Percentiles rank a stretch among this genome's conserved stretches.
phyloP scores from a whole-genome alignment of 2,888 invertebrate species.

The Oligia strigilis region DNA sequence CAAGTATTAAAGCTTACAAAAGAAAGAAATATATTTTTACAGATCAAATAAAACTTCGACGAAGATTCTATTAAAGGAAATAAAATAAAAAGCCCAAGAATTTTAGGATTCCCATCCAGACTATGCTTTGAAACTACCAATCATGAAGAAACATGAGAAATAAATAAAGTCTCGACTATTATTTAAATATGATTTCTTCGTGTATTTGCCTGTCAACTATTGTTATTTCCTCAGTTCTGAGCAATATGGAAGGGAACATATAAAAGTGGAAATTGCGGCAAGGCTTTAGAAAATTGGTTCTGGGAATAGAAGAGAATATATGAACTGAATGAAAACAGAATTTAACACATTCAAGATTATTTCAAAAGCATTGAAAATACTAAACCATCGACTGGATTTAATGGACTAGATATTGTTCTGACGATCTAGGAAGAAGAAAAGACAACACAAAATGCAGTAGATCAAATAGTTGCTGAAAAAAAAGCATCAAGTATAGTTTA shows the following conservation, averaged over 20 bases:
- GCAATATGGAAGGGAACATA: constrained; percentile 13
- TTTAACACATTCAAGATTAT: neutral
- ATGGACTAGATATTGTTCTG: neutral
- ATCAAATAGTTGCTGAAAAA: neutral
- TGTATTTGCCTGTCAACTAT: neutral
- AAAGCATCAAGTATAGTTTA: too few relatives aligned
- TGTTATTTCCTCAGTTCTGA: constrained; percentile 1
- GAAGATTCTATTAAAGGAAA: neutral
- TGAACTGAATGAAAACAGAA: neutral
- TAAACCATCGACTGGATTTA: neutral
- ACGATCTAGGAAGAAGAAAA: neutral
- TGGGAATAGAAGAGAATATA: constrained; percentile 16
- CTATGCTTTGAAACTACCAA: neutral
- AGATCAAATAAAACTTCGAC: neutral
- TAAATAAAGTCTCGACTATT: neutral
- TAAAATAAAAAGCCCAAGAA: neutral
- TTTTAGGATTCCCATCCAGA: neutral
- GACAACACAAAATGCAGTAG: neutral
- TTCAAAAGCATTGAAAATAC: neutral
- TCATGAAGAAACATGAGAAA: neutral
- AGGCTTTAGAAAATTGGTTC: constrained; percentile 21
- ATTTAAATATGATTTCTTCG: neutral
- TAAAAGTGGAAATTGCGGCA: constrained; percentile 1
- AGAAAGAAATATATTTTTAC: neutral
- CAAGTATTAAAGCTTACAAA: neutral